A percentile compares a stretch with the other conserved stretches of the same genome.
These are phyloP conservation scores for Galbula dea DNA, from an alignment of 2,113 vertebrate species.

Conservation along the genomic window DNA sequence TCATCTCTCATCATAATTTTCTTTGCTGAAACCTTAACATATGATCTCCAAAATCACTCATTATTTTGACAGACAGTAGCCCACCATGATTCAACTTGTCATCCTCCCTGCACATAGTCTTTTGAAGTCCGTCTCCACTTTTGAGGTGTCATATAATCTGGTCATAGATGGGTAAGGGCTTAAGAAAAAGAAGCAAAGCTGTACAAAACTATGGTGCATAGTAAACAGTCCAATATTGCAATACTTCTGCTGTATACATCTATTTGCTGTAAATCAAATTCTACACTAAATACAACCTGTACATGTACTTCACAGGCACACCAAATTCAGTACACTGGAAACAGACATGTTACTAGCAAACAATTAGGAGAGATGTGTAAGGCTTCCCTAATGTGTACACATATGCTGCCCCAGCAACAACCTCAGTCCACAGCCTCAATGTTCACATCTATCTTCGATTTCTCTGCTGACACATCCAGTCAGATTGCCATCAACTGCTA, in stretches of 20 bases:
- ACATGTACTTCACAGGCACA: neutral
- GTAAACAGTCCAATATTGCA: neutral
- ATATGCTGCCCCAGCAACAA: neutral
- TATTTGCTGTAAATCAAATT: neutral
- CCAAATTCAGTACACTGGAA: neutral
- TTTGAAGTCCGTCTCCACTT: neutral
- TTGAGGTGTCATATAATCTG: neutral
- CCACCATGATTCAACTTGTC: neutral
- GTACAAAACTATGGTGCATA: neutral
- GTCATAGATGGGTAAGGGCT: neutral
- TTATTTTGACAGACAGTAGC: neutral
- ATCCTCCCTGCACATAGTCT: neutral
- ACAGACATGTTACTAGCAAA: neutral
- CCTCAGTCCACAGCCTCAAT: neutral
- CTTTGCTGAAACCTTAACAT: neutral
- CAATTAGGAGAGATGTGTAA: neutral
- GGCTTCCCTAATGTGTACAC: neutral
- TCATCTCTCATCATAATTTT: neutral
- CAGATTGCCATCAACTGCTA: neutral
- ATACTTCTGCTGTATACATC: neutral
- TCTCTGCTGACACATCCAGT: neutral
- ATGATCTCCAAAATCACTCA: neutral
- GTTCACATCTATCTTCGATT: neutral
- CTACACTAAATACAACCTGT: neutral
- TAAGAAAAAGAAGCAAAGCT: neutral